phyloP scores from a whole-genome alignment of 2,888 invertebrate genomes.

The Pemphredon lugubris region DNA sequence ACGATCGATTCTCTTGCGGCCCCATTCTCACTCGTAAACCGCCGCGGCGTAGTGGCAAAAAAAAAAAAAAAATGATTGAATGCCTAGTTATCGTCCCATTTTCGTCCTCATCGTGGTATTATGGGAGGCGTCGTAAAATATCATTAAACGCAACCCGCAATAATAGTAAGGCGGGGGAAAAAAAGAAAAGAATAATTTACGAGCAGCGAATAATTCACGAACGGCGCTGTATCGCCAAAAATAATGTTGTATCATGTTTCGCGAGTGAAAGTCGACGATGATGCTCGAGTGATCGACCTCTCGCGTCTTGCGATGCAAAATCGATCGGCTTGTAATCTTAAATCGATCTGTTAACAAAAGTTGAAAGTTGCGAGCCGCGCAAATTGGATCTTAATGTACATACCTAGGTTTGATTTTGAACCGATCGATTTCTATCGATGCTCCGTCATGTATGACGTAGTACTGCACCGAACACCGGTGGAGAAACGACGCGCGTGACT shows the following conservation, averaged over 20 bases:
- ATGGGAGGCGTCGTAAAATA: conserved; percentile 1
- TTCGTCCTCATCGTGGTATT: conserved; percentile 10
- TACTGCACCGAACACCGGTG: conserved; percentile 38
- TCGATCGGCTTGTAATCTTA: too few species aligned
- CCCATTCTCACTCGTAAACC: conserved; percentile 61
- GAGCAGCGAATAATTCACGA: too few species aligned
- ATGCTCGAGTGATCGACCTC: not conserved
- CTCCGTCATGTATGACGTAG: conserved; percentile 17
- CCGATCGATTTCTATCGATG: conserved; percentile 23
- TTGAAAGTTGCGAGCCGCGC: too few species aligned
- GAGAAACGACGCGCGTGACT: conserved; percentile 55
- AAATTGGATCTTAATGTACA: too few species aligned
- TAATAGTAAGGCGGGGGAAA: not conserved
- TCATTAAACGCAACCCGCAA: not conserved
- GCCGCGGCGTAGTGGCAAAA: not conserved
- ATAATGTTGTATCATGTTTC: too few species aligned
- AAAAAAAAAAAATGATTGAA: not conserved
- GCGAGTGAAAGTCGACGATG: not conserved
- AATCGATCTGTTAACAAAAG: too few species aligned
- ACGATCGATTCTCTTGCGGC: conserved; percentile 38
- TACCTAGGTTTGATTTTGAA: too few species aligned
- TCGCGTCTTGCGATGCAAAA: not conserved
- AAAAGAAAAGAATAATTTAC: too few species aligned
- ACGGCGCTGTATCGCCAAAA: too few species aligned
- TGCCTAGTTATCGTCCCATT: conserved; percentile 4